These are phyloP conservation scores for Hyaena hyaena DNA, from an alignment of 2,113 vertebrate species.

Conservation along the genomic window DNA sequence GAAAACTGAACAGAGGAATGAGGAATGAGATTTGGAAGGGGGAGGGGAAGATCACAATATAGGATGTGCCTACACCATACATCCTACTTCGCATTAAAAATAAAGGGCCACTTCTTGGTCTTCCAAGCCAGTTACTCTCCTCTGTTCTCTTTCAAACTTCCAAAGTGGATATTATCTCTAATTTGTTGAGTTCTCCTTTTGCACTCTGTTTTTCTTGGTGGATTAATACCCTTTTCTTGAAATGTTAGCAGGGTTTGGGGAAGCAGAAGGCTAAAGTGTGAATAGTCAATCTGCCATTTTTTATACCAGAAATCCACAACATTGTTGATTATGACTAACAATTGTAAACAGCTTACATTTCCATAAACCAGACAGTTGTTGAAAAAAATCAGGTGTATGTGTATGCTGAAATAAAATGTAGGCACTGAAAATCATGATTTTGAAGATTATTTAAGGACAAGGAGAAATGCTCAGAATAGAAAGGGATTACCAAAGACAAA, in stretches of 20 bases:
- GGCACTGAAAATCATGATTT: constrained; percentile 25
- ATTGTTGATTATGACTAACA: constrained; percentile 46
- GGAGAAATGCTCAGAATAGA: constrained; percentile 25
- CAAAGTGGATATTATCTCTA: not conserved
- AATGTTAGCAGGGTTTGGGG: not conserved
- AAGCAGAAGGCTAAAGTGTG: not conserved
- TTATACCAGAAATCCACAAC: not conserved
- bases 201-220: not conserved
- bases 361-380: not conserved
- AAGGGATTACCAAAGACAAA: constrained; percentile 8
- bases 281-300: not conserved
- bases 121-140: not conserved
- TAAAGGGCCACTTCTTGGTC: not conserved
- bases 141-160: not conserved
- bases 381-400: constrained; percentile 6
- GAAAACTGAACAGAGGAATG: not conserved
- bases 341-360: constrained; percentile 7
- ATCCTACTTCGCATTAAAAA: not conserved
- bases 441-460: constrained; percentile 45
- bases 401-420: not conserved
- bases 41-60: not conserved
- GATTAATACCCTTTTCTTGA: not conserved
- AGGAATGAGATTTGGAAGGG: not conserved
- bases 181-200: not conserved
- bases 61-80: not conserved